These are phyloP conservation scores for Chaetodon trifascialis DNA, from an alignment of 2,113 vertebrate species.

Conservation along the genomic window DNA sequence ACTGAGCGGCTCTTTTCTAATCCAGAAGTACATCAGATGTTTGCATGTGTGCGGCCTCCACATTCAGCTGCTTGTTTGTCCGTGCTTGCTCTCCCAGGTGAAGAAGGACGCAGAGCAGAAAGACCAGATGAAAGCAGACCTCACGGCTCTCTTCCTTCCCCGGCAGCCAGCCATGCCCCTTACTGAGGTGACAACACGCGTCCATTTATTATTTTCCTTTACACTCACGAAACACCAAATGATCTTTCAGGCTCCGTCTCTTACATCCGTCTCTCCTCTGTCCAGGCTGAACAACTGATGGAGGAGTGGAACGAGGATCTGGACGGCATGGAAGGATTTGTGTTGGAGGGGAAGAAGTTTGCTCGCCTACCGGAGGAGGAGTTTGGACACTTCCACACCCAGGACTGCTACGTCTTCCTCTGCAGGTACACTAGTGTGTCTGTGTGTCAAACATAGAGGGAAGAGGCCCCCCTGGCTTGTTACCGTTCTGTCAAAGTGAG, in stretches of 20 bases:
- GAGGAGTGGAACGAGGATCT: constrained; percentile 99
- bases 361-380: constrained; percentile 96
- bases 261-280: neutral
- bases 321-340: constrained; percentile 98
- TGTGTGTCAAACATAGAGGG: neutral
- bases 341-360: constrained; percentile 97
- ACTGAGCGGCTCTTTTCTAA: neutral
- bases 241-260: neutral
- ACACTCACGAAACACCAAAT: neutral
- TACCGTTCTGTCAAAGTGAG: neutral
- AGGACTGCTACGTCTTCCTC: constrained; percentile 98
- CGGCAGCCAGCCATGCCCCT: constrained; percentile 94
- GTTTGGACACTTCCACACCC: constrained; percentile 96
- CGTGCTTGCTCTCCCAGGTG: constrained; percentile 71
- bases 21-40: neutral
- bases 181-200: constrained; percentile 85
- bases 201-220: neutral
- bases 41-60: neutral
- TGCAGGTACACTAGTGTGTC: constrained; percentile 88
- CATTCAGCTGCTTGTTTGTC: neutral
- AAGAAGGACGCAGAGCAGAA: constrained; percentile 93
- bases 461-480: neutral
- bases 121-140: constrained; percentile 97
- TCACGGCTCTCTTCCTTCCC: constrained; percentile 95
- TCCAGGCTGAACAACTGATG: constrained; percentile 94